A percentile compares a stretch with the other conserved stretches of the same genome.
Evolutionary conservation across 2,888 invertebrate genomes (phyloP).

Genomic region (Tenthredo notha): DNA sequence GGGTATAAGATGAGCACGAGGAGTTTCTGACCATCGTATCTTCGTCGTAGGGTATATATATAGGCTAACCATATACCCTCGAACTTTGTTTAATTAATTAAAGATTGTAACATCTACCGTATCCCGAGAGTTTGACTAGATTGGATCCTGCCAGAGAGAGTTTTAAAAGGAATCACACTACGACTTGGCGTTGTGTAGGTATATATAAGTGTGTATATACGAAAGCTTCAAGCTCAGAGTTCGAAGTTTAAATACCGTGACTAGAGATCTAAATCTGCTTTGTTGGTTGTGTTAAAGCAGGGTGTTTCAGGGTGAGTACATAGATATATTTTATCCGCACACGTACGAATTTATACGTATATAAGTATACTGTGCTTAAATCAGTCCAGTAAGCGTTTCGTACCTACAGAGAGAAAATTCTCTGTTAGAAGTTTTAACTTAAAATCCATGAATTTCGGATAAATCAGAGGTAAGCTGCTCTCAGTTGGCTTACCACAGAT

Average conservation of each 20-base stretch:
- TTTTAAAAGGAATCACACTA: conserved; percentile 7
- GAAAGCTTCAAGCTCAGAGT: conserved; percentile 5
- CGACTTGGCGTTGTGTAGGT: neutral
- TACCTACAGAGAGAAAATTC: conserved; percentile 1
- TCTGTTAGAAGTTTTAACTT: conserved; percentile 25
- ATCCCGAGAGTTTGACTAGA: conserved; percentile 16
- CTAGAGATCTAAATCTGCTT: conserved; percentile 33
- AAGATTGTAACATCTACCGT: conserved; percentile 19
- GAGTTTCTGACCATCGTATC: neutral
- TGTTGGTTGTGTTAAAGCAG: conserved; percentile 6
- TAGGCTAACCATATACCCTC: neutral
- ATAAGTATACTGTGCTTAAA: neutral
- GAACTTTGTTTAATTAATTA: conserved; percentile 33
- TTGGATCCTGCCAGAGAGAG: conserved; percentile 11
- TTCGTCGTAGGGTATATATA: neutral
- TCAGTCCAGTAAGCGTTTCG: neutral
- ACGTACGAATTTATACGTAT: neutral
- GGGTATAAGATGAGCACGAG: neutral
- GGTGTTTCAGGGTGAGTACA: neutral
- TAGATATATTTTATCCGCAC: conserved; percentile 6
- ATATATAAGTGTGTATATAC: neutral
- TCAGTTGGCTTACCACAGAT: conserved; percentile 40
- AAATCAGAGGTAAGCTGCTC: conserved; percentile 49
- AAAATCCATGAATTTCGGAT: conserved; percentile 51
- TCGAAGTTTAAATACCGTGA: conserved; percentile 30